phyloP scores from a whole-genome alignment of 2,888 invertebrate species.

The Aspidiotus rigidus region DNA sequence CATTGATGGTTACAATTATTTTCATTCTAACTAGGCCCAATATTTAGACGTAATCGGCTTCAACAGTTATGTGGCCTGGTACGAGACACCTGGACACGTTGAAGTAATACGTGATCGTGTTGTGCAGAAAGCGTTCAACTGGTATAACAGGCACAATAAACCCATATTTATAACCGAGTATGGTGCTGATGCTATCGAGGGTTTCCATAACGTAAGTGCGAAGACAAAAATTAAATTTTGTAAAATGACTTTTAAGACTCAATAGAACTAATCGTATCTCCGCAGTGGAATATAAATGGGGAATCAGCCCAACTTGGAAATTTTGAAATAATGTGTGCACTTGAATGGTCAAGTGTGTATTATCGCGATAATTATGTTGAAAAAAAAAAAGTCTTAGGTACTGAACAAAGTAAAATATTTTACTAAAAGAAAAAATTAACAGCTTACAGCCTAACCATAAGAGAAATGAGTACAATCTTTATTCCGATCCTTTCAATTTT shows the following conservation, averaged over 20 bases:
- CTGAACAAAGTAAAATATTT: no score
- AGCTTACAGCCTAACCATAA: no score
- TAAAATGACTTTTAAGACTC: background rate
- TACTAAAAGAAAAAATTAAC: no score
- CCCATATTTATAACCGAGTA: constrained; percentile 92
- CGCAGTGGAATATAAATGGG: no score
- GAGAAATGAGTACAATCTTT: no score
- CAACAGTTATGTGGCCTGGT: constrained; percentile 96
- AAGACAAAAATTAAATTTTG: background rate
- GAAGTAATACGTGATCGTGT: constrained; percentile 65
- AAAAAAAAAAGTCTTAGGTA: no score
- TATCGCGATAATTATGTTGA: no score
- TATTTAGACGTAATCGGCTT: constrained; percentile 82
- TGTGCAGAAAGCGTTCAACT: constrained; percentile 63
- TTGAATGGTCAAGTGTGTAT: no score
- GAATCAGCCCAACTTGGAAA: no score
- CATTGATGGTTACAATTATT: no score
- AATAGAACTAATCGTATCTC: background rate
- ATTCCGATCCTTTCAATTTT: no score
- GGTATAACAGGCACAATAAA: constrained; percentile 72
- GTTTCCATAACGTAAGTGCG: constrained; percentile 69
- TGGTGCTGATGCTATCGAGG: constrained; percentile 87
- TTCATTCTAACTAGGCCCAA: constrained; percentile 50
- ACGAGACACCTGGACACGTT: constrained; percentile 68
- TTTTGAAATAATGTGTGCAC: no score